These are phyloP conservation scores for Timema podura DNA, from an alignment of 2,888 invertebrate species.

Conservation along the genomic window DNA sequence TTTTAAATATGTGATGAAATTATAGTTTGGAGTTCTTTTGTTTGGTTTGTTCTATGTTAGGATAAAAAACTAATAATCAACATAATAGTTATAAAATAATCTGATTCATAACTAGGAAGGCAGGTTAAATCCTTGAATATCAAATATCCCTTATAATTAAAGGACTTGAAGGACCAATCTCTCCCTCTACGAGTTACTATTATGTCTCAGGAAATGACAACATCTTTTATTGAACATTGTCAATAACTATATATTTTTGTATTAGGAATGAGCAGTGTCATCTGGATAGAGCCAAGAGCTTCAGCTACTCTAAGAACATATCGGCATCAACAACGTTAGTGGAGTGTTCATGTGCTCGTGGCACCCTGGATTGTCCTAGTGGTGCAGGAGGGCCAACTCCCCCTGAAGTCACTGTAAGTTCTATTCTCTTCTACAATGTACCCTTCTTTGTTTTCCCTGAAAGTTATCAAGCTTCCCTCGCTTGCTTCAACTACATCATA, in stretches of 20 bases:
- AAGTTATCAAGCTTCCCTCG: background rate
- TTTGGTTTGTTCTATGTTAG: too few relatives aligned
- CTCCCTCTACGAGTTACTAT: too few relatives aligned
- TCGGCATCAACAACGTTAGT: conserved; percentile 17
- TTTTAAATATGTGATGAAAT: too few relatives aligned
- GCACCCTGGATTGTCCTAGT: conserved; percentile 45
- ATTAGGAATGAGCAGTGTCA: conserved; percentile 16
- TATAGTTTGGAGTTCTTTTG: too few relatives aligned
- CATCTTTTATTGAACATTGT: background rate
- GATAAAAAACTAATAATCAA: too few relatives aligned
- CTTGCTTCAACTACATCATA: too few relatives aligned
- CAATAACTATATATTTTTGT: conserved; percentile 7
- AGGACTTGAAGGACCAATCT: too few relatives aligned
- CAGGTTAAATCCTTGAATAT: too few relatives aligned
- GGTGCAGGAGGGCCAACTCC: conserved; percentile 41
- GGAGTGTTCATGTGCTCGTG: conserved; percentile 38
- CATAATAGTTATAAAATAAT: too few relatives aligned
- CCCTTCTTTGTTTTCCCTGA: background rate
- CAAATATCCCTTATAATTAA: too few relatives aligned
- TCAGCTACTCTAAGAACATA: conserved; percentile 10
- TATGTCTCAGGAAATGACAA: too few relatives aligned
- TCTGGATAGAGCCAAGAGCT: conserved; percentile 8
- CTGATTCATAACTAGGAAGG: too few relatives aligned
- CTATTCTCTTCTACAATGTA: conserved; percentile 13
- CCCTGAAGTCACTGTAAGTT: conserved; percentile 42